phyloP scores from a whole-genome alignment of 2,797 vertebrate species.

The Sternotherus odoratus region DNA sequence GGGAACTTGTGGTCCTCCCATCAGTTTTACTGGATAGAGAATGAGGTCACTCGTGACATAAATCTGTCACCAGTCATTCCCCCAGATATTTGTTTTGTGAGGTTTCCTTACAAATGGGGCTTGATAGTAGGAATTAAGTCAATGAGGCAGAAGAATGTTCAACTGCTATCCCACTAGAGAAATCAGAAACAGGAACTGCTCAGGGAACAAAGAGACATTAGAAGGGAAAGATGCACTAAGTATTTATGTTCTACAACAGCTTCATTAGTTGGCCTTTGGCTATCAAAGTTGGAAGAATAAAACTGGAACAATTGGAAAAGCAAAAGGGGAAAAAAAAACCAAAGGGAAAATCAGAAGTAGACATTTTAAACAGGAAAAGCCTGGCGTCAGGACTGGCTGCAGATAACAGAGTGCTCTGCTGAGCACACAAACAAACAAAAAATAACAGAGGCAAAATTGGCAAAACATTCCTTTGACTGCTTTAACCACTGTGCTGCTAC shows the following conservation, averaged over 20 bases:
- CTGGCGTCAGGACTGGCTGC: slow-evolving; percentile 92
- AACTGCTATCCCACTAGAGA: not conserved
- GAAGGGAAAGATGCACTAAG: slow-evolving; percentile 2
- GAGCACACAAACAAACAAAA: slow-evolving; percentile 90
- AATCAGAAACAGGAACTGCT: not conserved
- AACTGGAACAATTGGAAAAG: slow-evolving; percentile 64
- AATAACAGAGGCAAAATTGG: slow-evolving; percentile 60
- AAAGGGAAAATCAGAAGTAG: slow-evolving; percentile 79
- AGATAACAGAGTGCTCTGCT: slow-evolving; percentile 89
- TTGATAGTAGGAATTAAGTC: not conserved
- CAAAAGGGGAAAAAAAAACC: slow-evolving; percentile 54
- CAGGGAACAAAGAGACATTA: accelerated
- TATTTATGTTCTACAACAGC: slow-evolving; percentile 32
- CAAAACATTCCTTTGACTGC: slow-evolving; percentile 81
- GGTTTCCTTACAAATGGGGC: not conserved
- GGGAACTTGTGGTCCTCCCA: not conserved
- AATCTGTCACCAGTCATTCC: not conserved
- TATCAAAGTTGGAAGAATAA: slow-evolving; percentile 31
- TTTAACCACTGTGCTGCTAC: slow-evolving; percentile 80
- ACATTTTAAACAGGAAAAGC: slow-evolving; percentile 98
- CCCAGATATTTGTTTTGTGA: not conserved
- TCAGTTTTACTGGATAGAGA: not conserved
- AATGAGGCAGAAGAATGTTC: not conserved
- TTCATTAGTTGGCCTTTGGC: slow-evolving; percentile 79
- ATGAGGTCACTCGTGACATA: not conserved